phyloP scores from a whole-genome alignment of 2,797 vertebrate species.

The Rhyacichthys aspro region DNA sequence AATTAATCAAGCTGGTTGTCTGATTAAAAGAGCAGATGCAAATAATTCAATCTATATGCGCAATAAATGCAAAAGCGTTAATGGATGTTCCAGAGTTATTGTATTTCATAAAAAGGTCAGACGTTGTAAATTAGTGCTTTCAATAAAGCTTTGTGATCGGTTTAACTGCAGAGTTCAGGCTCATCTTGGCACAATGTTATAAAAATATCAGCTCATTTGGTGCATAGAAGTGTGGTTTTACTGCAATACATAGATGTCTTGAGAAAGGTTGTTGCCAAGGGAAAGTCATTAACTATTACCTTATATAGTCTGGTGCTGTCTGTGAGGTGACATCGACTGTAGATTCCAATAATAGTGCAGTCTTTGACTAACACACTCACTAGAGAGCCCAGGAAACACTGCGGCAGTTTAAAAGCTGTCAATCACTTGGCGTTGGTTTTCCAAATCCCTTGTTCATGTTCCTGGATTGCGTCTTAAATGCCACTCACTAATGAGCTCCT shows the following conservation, averaged over 20 bases:
- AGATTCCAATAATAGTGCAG: slow-evolving; percentile 26
- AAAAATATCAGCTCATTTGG: slow-evolving; percentile 13
- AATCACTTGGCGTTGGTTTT: slow-evolving; percentile 54
- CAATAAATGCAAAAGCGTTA: slow-evolving; percentile 10
- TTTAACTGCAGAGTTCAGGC: not conserved
- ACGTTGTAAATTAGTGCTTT: slow-evolving; percentile 1
- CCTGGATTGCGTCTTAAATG: slow-evolving; percentile 62
- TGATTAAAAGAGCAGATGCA: no score
- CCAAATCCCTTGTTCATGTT: slow-evolving; percentile 57
- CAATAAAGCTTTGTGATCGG: not conserved
- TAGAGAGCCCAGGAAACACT: slow-evolving; percentile 32
- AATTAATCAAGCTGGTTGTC: no score
- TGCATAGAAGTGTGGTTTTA: not conserved
- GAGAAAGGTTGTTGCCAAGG: slow-evolving; percentile 32
- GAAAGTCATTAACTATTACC: slow-evolving; percentile 39
- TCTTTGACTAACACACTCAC: slow-evolving; percentile 25
- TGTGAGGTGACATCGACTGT: slow-evolving; percentile 29
- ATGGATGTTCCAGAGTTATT: not conserved
- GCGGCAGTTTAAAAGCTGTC: slow-evolving; percentile 45
- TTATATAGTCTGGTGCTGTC: slow-evolving; percentile 44
- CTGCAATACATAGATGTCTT: slow-evolving; percentile 15
- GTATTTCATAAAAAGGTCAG: not conserved
- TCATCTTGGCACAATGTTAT: not conserved
- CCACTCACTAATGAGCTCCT: slow-evolving; percentile 59
- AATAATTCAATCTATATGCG: not conserved